These are phyloP conservation scores for Salarias fasciatus DNA, from an alignment of 2,797 vertebrate species.

Conservation along the genomic window DNA sequence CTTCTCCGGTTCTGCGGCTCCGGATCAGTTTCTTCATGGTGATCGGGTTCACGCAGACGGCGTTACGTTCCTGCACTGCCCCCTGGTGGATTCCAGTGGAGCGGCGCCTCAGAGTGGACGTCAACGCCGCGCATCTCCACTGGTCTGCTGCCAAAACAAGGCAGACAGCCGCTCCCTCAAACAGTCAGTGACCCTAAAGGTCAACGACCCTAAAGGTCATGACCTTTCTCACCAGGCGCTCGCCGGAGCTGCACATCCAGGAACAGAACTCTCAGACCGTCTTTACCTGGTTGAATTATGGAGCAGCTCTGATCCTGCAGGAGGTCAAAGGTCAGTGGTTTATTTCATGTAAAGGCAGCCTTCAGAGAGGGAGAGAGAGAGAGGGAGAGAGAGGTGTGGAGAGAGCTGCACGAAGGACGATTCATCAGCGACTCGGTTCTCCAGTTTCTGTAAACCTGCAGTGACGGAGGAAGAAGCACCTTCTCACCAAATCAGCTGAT, in stretches of 20 bases:
- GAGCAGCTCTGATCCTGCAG: background rate
- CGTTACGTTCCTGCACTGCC: conserved; percentile 29
- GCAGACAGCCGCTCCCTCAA: conserved; percentile 60
- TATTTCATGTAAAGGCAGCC: background rate
- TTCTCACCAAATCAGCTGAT: no score
- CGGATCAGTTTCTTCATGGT: no score
- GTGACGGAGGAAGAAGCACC: no score
- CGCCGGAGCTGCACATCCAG: conserved; percentile 44
- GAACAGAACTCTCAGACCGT: no score
- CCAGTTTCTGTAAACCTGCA: background rate
- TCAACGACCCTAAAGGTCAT: conserved; percentile 64
- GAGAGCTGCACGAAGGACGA: background rate
- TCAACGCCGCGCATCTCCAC: conserved; percentile 64
- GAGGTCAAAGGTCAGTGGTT: background rate
- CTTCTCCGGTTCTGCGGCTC: no score
- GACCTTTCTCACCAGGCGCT: conserved; percentile 52
- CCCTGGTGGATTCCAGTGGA: conserved; percentile 62
- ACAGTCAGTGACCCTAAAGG: conserved; percentile 62
- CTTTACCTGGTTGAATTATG: background rate
- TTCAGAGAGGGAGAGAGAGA: no score
- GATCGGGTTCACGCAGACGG: no score
- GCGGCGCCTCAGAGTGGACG: conserved; percentile 61
- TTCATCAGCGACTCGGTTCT: background rate
- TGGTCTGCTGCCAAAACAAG: conserved; percentile 66
- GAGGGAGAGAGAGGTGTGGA: background rate